Evolutionary conservation across 2,888 invertebrate species (phyloP).

Genomic region (Protonemura montana): DNA sequence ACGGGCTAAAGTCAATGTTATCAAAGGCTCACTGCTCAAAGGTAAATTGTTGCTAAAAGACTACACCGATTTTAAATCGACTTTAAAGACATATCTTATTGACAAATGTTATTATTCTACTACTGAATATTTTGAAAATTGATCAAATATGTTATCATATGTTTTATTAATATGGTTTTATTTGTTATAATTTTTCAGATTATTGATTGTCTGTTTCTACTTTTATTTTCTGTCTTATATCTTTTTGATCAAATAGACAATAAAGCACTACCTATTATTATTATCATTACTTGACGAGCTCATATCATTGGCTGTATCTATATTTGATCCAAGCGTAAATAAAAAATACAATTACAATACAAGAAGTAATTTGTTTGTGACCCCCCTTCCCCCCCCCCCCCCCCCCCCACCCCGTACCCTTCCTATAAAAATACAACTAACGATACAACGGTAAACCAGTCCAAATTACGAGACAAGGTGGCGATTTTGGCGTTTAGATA

Average conservation of each 20-base stretch:
- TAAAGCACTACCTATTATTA: not conserved
- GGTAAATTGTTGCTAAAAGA: not conserved
- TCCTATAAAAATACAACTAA: no score
- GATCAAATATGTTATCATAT: conserved; percentile 27
- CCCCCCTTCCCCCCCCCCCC: no score
- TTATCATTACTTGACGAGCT: not conserved
- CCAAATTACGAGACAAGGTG: no score
- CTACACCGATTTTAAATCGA: not conserved
- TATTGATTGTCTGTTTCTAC: not conserved
- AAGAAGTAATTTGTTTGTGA: no score
- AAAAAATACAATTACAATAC: no score
- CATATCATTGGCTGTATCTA: no score
- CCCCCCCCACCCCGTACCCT: no score
- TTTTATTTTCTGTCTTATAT: not conserved
- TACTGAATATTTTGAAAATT: not conserved
- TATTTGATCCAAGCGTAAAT: no score
- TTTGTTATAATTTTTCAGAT: not conserved
- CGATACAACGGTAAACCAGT: no score
- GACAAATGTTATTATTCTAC: conserved; percentile 7
- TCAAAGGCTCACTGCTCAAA: not conserved
- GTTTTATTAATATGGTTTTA: not conserved
- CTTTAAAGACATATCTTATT: not conserved
- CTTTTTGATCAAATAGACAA: not conserved
- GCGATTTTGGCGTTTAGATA: no score
- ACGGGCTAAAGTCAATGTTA: not conserved